Base-by-base conservation (phyloP, 2,797 vertebrate genomes). In the Astyanax mexicanus region DNA sequence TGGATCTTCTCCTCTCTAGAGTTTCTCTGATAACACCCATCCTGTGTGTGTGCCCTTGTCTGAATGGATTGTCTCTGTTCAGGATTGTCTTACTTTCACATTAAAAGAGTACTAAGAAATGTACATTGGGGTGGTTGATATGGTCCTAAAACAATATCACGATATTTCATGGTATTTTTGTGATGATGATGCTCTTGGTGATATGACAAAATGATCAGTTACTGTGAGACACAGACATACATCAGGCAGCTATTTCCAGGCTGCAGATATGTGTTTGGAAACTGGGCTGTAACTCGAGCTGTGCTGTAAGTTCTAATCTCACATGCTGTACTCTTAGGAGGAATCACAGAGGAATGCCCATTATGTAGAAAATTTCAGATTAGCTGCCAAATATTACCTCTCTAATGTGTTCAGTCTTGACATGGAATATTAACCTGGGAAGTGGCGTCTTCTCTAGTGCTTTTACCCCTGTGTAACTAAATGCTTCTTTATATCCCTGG, bases 341-440 rank as follows among this genome's bases (percentile, higher is more conserved):
- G 6, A 1, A 49, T 21, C 49, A 74, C 75, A 77, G 27, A 78
- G 85, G 84, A 85, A 83, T 79, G 71, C 75, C 13, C n/a, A 57
- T n/a, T 49, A 49, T n/a, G 19, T 5, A n/a, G 74, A 81, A 83
- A 72, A 74, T 81, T 44, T 11, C 40, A 19, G n/a, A 83, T 79
- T 83, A 45, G 19, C 64, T 78, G 71, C 79, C 81, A 81, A 80
- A 78, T 27, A 27, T 67, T 75, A 73, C 66, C 27, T 68, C 78
- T 49, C 6, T 52, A 9, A 25, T 17, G 54, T 32, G 11, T 15
- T 55, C 27, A 57, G 25, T 29, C 8, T 15, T 57, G 54, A 54
- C 10, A 29, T 57, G 54, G 1, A 3, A 17, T 5, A 17, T 7
- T 32, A 13, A 32, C 15, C 15, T 45, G 3, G 4, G 42, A 4